phyloP scores from a whole-genome alignment of 2,797 vertebrate species.

The Acipenser transmontanus region DNA sequence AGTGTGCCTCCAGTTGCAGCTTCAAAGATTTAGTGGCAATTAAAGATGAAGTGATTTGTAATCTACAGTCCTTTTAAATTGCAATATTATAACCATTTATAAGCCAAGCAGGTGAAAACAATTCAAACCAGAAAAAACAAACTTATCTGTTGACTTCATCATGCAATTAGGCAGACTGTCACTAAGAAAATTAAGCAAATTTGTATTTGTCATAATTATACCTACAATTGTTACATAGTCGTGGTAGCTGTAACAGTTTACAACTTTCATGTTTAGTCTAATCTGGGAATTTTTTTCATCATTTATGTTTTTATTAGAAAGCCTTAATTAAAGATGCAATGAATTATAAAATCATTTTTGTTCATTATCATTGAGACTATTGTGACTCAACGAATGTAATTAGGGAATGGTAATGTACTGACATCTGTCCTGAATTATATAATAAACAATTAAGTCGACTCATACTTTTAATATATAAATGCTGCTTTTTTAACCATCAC shows the following conservation, averaged over 20 bases:
- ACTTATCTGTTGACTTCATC: slow-evolving; percentile 8
- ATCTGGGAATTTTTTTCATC: slow-evolving; percentile 7
- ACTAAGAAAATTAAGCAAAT: slow-evolving; percentile 12
- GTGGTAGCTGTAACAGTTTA: slow-evolving; percentile 7
- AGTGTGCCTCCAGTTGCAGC: no score
- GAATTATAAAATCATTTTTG: slow-evolving; percentile 14
- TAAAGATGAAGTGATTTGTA: no score
- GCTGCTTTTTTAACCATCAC: no score
- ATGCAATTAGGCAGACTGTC: slow-evolving; percentile 14
- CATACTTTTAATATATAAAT: no score
- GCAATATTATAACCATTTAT: no score
- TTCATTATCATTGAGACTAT: not conserved
- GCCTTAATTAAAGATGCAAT: slow-evolving; percentile 17
- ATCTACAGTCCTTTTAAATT: no score
- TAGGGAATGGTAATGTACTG: no score
- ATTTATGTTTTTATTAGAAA: slow-evolving; percentile 16
- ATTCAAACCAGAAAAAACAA: not conserved
- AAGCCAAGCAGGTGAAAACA: no score
- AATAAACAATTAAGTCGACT: no score
- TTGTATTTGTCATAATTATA: slow-evolving; percentile 21
- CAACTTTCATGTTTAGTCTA: slow-evolving; percentile 13
- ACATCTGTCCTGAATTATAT: no score
- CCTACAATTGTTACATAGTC: slow-evolving; percentile 11
- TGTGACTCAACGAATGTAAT: no score
- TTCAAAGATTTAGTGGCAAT: no score